phyloP scores from a whole-genome alignment of 2,888 invertebrate genomes.

The Drosophila neoperkinsi region DNA sequence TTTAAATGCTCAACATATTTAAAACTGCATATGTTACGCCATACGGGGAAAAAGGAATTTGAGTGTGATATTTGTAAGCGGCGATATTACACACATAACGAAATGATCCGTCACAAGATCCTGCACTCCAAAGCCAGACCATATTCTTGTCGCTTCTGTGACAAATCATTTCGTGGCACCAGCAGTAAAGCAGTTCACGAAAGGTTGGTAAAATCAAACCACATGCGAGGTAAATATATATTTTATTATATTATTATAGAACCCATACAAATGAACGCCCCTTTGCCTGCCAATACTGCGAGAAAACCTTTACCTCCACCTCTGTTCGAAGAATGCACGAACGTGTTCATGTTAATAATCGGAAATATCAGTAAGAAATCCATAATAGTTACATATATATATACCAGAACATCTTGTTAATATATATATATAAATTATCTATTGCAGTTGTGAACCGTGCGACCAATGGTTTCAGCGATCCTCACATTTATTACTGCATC shows the following conservation, averaged over 20 bases:
- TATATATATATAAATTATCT: neutral
- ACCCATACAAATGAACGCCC: conserved; percentile 66
- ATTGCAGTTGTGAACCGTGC: conserved; percentile 59
- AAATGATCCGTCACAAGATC: conserved; percentile 61
- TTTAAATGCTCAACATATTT: conserved; percentile 65
- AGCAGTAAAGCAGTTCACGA: conserved; percentile 65
- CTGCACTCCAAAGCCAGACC: conserved; percentile 58
- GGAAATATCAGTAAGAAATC: conserved; percentile 55
- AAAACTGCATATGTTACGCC: conserved; percentile 57
- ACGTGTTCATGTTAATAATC: conserved; percentile 48
- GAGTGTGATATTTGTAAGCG: conserved; percentile 60
- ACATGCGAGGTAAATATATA: neutral
- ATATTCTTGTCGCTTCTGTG: conserved; percentile 55
- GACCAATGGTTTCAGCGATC: conserved; percentile 62
- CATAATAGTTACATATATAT: neutral
- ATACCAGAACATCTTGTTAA: neutral
- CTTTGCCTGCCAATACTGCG: conserved; percentile 56
- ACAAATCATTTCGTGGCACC: conserved; percentile 65
- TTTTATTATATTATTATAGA: conserved; percentile 24
- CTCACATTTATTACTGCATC: conserved; percentile 53
- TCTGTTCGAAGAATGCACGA: conserved; percentile 57
- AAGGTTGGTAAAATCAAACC: conserved; percentile 27
- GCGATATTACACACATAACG: conserved; percentile 58
- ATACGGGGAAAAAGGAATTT: conserved; percentile 55
- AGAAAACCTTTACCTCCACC: conserved; percentile 61